Conservation (phyloP, 2,113 vertebrate genomes). For the Octodon degus region DNA sequence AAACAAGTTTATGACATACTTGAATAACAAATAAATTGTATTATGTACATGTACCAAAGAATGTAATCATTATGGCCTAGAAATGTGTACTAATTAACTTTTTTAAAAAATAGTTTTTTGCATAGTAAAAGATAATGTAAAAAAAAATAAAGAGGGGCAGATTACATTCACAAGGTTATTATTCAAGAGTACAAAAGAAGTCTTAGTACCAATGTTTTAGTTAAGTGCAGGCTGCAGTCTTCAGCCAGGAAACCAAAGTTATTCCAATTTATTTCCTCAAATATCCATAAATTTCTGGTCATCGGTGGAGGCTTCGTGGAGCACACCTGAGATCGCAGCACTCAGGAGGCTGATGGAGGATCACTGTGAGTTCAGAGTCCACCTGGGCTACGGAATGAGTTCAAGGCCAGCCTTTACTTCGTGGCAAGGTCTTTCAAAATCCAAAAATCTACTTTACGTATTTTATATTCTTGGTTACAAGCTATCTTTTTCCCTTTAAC, state of each 20-base stretch:
- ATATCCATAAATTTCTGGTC: not conserved
- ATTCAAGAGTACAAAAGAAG: not conserved
- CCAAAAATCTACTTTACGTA: not conserved
- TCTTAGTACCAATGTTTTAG: not conserved
- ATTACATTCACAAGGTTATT: not conserved
- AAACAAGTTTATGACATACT: not conserved
- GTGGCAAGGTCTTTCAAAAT: not conserved
- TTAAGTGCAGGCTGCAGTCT: not conserved
- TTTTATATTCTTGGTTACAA: not conserved
- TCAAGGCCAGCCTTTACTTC: not conserved
- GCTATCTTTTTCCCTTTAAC: not conserved
- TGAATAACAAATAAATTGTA: not conserved
- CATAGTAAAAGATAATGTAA: not conserved
- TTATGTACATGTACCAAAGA: not conserved
- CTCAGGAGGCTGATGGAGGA: not conserved
- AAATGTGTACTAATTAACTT: not conserved
- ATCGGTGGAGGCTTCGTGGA: not conserved
- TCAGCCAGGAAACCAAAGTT: not conserved
- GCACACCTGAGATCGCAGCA: not conserved
- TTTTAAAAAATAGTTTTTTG: not conserved
- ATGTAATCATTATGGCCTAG: not conserved
- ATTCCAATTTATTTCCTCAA: not conserved
- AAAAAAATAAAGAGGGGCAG: not conserved
- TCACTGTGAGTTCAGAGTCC: not conserved
- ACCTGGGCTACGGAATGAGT: not conserved